A percentile compares a stretch with the other conserved stretches of the same genome.
Conservation (phyloP, 2,113 vertebrate species). For the Salvelinus alpinus region DNA sequence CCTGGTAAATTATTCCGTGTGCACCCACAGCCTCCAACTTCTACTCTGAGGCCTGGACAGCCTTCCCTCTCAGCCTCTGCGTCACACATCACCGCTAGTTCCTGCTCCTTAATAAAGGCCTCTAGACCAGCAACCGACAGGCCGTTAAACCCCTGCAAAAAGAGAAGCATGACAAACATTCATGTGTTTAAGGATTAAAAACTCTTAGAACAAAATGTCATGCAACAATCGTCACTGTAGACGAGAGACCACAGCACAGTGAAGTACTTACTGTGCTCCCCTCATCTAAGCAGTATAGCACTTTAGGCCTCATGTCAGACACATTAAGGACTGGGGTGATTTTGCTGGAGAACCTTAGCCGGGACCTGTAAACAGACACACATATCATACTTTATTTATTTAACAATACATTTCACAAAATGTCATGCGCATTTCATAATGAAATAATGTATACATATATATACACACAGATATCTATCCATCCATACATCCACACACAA, state of each 20-base stretch:
- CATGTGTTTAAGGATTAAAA: no score
- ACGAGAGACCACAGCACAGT: not conserved
- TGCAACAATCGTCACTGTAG: no score
- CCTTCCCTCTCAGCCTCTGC: conserved; percentile 19
- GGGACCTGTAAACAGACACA: conserved; percentile 74
- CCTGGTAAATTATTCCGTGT: not conserved
- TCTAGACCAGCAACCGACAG: conserved; percentile 78
- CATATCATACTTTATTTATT: no score
- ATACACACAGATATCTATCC: no score
- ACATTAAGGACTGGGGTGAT: conserved; percentile 78
- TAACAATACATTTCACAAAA: no score
- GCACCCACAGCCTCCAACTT: not conserved
- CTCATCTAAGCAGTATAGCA: conserved; percentile 82
- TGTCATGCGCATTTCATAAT: no score
- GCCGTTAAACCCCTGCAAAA: conserved; percentile 75
- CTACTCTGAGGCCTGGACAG: not conserved
- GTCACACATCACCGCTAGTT: conserved; percentile 44
- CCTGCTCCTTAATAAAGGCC: conserved; percentile 83
- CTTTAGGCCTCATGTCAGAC: conserved; percentile 75
- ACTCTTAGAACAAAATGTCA: no score
- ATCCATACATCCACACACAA: no score
- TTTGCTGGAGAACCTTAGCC: conserved; percentile 89
- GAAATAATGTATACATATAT: no score
- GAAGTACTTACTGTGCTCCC: conserved; percentile 56
- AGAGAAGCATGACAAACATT: not conserved